These are phyloP conservation scores for Liopterus haemorrhoidalis DNA, from an alignment of 2,888 invertebrate genomes.

Conservation along the genomic window DNA sequence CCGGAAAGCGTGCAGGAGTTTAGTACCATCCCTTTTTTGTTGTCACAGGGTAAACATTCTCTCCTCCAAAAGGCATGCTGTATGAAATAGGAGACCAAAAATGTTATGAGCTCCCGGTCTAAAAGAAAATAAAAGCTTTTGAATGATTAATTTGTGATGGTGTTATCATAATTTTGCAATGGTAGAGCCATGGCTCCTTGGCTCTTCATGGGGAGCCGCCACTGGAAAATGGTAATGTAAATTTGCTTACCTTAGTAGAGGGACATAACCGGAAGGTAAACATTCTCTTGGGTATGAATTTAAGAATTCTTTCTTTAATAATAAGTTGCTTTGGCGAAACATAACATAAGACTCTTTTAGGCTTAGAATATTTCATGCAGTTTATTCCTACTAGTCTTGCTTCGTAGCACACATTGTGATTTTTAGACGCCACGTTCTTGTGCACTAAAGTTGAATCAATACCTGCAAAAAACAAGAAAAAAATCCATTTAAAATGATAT, in stretches of 20 bases:
- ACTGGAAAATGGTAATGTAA: no score
- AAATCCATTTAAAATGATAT: slow-evolving; percentile 8
- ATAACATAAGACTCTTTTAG: slow-evolving; percentile 83
- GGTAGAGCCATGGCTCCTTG: no score
- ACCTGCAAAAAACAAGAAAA: slow-evolving; percentile 46
- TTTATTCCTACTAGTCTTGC: slow-evolving; percentile 64
- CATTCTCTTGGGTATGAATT: slow-evolving; percentile 86
- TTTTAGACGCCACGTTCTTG: slow-evolving; percentile 78
- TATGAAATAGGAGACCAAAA: no score
- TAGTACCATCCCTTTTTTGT: no score
- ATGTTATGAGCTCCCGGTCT: no score
- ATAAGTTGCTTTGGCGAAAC: slow-evolving; percentile 88
- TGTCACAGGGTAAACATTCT: no score
- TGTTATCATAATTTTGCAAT: no score
- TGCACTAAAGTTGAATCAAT: slow-evolving; percentile 77
- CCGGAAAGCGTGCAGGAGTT: no score
- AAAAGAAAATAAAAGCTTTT: no score
- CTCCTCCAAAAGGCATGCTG: no score
- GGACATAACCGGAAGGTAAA: slow-evolving; percentile 89
- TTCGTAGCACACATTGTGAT: slow-evolving; percentile 81
- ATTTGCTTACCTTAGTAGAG: slow-evolving; percentile 72
- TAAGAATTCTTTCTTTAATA: slow-evolving; percentile 86
- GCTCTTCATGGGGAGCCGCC: no score
- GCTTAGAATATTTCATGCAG: slow-evolving; percentile 59
- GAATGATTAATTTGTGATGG: no score